Base-by-base conservation (phyloP, 2,888 invertebrate species). In the Ormyrus rosae region DNA sequence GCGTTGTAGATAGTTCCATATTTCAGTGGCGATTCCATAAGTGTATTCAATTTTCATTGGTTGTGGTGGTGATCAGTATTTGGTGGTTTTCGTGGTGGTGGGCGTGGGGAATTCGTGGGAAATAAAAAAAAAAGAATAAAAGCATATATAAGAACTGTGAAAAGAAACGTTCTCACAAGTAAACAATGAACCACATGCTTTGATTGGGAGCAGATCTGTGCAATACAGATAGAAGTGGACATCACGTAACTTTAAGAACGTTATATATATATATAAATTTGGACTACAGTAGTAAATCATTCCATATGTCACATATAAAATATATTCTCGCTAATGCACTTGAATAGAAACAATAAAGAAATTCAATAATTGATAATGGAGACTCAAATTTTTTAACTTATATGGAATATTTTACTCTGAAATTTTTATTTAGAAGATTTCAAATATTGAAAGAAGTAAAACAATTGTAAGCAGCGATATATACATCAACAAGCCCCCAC, bases 131-230 rank as follows among this genome's bases (percentile, higher is more conserved):
- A 90, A 91, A 89, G 92, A 93, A 93, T 93, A 92, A 94, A 94
- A 95, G 94, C 94, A 93, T 93, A 93, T 93, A 93, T 94, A 94
- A 95, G 95, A 96, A 96, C 96, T 95, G 95, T 95, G 95, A 95
- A 96, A 95, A 95, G 95, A 95, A 94, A 93, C 86, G 87, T 88
- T 94, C 95, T 95, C 95, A 94, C 94, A 94, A 94, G 92, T 91
- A 88, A 88, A 87, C 87, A 86, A 86, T 79, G 85, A 86, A 90
- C 89, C 90, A 93, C 93, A 93, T 94, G 93, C 93, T 92, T 92
- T 93, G 83, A 84, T 85, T 72, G 68, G 65, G 50, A 70, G 46
- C 60, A 79, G 73, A 81, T 77, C 72, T 58, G 76, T 81, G 81
- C 73, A 69, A 73, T 68, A 77, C 60, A 51, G 69, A 77, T 67